These are phyloP conservation scores for Hypsopygia costalis DNA, from an alignment of 2,888 invertebrate genomes.

Conservation along the genomic window DNA sequence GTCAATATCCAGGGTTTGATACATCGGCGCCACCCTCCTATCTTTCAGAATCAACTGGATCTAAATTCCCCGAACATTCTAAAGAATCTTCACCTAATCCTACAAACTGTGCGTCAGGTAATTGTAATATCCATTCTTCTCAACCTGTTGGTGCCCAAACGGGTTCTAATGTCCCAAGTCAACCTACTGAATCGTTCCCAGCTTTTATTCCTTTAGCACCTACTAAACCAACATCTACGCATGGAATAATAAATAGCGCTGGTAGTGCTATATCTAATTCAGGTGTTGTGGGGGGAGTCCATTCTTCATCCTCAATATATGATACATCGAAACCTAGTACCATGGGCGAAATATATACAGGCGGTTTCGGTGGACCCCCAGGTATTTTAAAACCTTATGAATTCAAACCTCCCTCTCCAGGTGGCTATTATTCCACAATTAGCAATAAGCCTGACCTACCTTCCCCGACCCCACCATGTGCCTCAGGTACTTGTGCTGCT, in stretches of 20 bases:
- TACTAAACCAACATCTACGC: background rate
- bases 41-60: background rate
- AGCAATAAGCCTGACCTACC: background rate
- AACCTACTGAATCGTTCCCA: constrained; percentile 6
- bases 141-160: background rate
- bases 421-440: constrained; percentile 2
- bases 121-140: background rate
- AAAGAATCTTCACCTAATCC: background rate
- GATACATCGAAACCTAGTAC: constrained; percentile 13
- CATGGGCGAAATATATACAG: constrained; percentile 24
- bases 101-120: background rate
- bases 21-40: background rate
- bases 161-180: background rate
- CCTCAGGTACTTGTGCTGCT: constrained; percentile 16
- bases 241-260: background rate
- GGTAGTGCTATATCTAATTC: background rate
- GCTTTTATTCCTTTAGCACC: constrained; percentile 11
- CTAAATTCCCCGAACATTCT: constrained; percentile 2
- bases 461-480: constrained; percentile 6
- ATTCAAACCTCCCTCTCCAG: constrained; percentile 8
- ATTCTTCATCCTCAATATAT: background rate
- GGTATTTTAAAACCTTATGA: constrained; percentile 31
- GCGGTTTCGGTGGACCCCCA: constrained; percentile 36
- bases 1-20: constrained; percentile 3
- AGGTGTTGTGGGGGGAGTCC: constrained; percentile 11